Base-by-base conservation (phyloP, 2,113 vertebrate species). In the Poeciliopsis retropinna region DNA sequence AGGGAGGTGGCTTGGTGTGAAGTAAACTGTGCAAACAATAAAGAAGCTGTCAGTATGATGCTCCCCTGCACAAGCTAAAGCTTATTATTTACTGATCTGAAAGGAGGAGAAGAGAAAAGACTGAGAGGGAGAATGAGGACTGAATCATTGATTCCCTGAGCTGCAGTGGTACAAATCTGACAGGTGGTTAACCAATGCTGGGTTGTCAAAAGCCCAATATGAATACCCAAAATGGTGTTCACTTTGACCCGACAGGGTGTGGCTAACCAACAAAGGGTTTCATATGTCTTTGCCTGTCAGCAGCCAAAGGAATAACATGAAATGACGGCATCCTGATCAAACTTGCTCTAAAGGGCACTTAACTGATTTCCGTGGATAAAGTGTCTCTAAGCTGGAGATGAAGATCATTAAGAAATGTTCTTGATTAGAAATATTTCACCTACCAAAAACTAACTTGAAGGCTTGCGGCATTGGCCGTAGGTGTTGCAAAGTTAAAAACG, bases 121-220 rank as follows among this genome's bases (percentile, higher is more conserved):
- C 9, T 11, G 10, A 29, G 17, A 51, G 37, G 28, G 62, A 34
- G 19, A 47, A 29, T 34, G 17, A 28, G 27, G 62, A 67, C 27
- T 51, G 19, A 19, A 22, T 47, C 13, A n/a, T 9, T 41, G 7
- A 14, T 62, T n/a, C 28, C 2, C 4, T 5, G 14, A 44, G 41
- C 41, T 57, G 67, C 19, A 64, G 15, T 62, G 29, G 72, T 70
- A 68, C 2, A 47, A 75, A 80, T 80, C 73, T 76, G 60, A 85
- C 72, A 73, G 66, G 81, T 79, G 80, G 69, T 73, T 81, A 77
- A 79, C 80, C 76, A 76, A 66, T 32, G 30, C 3, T 32, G 57
- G 37, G 27, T 61, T 76, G 61, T 79, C 60, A 74, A 65, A 69
- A 75, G 67, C 61, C 51, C 72, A 37, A 17, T 11, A 57, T 30